Evolutionary conservation across 2,113 vertebrate genomes (phyloP), one percentile per base, ranked within the genome.

Genomic region (Pachycephala philippinensis): DNA sequence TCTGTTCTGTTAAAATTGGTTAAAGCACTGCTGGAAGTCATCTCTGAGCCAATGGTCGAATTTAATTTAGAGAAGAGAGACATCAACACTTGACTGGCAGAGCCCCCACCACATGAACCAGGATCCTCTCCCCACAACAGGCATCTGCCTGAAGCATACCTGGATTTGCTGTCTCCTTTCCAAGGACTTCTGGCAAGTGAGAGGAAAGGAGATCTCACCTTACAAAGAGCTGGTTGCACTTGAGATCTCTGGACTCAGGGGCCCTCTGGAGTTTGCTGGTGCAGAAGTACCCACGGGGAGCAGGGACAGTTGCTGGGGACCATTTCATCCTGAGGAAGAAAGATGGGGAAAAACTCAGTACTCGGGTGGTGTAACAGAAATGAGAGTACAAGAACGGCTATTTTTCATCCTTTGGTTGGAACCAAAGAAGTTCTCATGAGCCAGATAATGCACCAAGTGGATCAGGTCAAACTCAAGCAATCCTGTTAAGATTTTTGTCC

Each of bases 261-360:
- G 3, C 6, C 9, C 52, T 65, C 45, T 69, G 40, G 33, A 20
- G 19, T 39, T 78, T 70, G n/a, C 45, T 72, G 64, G 10, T 53
- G 16, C 68, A 87, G 44, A 30, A 72, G 11, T 15, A 65, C 2
- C 30, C 35, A 63, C 0, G 0, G 21, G 39, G 24, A 65, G 15
- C 40, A 65, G 12, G 10, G 16, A 23, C 27, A 39, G 12, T 7
- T 59, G 30, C 27, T 33, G 24, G 3, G 31, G 44, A 52, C 14
- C 39, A 39, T 21, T 39, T 47, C 30, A 24, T 13, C 31, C 35
- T 60, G 12, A 44, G 23, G 65, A 64, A 77, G 18, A 54, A 50
- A 72, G 39, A 24, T 1, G 6, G 27, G 70, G 15, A 74, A 14
- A 47, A 76, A 52, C 13, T 68, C 44, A 39, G 12, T 22, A 47